Evolutionary conservation across 2,888 invertebrate species (phyloP), one percentile per base, ranked within the genome.

Genomic region (Troides helena): DNA sequence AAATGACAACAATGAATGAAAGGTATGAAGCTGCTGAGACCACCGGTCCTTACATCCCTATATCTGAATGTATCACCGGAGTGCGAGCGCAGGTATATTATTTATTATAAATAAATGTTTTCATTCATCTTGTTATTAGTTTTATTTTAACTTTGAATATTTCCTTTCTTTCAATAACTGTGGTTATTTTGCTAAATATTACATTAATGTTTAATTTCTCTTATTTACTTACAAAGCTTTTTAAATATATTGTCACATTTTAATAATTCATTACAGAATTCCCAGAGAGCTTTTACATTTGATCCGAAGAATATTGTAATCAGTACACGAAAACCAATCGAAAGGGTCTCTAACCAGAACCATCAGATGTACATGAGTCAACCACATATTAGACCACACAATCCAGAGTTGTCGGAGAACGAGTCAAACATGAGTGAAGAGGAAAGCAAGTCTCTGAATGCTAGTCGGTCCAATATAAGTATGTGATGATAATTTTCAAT

Each of bases 11-110:
- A 2, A 77, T 81, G 0, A 83, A 78, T 63, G 84, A 84, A n/a
- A 81, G 81, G 39, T 80, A 80, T 63, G 84, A 82, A 58, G 69
- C 76, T 62, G 74, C 78, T 2, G 82, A 87, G 21, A 75, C 78
- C 39, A 86, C 97, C 14, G 97, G 97, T 30, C 97, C 97, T 0
- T 98, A 98, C 85, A 98, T 98, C 87, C 97, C 97, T 12, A 97
- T 98, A 77, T 98, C 97, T 68, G 98, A 98, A 87, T 98, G 98
- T 85, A 96, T 97, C 77, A 97, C 98, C 50, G 98, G 98, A 65
- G 94, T 94, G 64, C 93, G 95, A 53, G 85, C 89, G 17, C 87
- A 93, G 50, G 50, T 50, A 50, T 18, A 5, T 18, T 17, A 50
- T 50, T 50, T 50, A 18, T 50, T 17, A 50, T 17, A 50, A 12